Base-by-base conservation (phyloP, 2,888 invertebrate genomes). In the Chelonus formosanus region DNA sequence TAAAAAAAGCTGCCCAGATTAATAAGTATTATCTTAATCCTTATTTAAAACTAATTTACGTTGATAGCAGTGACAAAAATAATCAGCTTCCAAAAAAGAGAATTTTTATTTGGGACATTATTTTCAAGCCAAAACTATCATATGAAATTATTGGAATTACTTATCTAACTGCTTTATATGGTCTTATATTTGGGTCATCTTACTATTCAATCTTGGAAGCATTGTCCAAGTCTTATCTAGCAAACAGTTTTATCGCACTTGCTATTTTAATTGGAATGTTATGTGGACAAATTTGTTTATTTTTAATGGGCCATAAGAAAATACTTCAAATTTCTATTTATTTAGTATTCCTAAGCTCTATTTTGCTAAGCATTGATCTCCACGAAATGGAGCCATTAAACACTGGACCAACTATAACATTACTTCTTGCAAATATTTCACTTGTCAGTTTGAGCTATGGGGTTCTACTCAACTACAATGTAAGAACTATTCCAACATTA, bases 401-500 rank as follows among this genome's bases (percentile, higher is more conserved):
- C 43, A 63, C 65, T 36, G 73, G 73, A 61, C 73, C 74, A 3
- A 68, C 62, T 4, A 71, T 68, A 5, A 74, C 71, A 10, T 61
- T 73, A 32, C 34, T 71, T 0, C 61, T 72, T 7, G 52, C 70
- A 56, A 73, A 74, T 50, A 56, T 71, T 8, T 59, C 65, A n/a
- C 50, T 68, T 34, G 70, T 72, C 56, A 72, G 73, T 50, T 57
- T 74, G 3, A 66, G 65, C 55, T 72, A 74, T 36, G 73, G 74
- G 0, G 70, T 71, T 43, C 53, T 74, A 7, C 57, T 73, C 5
- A 74, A 74, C 60, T 74, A 74, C 55, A 71, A 72, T 50, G 57
- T 67, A 0, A 63, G 74, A 53, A 72, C 72, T 8, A 63, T 74
- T 47, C 73, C 74, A 40, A 74, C 74, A 10, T 53, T 72, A 36